phyloP scores from a whole-genome alignment of 2,888 invertebrate genomes.

The Ormyrus pomaceus region DNA sequence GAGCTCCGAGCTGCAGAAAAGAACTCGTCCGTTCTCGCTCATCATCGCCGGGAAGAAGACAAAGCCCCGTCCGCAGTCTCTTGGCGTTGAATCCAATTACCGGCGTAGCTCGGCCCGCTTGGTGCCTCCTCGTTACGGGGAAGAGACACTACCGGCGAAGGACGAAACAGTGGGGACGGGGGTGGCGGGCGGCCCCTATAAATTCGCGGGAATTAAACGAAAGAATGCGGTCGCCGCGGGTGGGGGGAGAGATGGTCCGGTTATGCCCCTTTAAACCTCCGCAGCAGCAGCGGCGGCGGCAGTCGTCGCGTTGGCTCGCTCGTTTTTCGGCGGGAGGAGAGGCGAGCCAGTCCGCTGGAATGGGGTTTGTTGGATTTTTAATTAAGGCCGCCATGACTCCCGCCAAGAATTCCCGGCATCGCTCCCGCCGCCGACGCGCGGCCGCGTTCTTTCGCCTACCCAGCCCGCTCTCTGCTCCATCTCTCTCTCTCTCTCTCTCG shows the following conservation, averaged over 20 bases:
- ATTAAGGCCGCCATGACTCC: slow-evolving; percentile 75
- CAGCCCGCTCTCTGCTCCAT: neutral
- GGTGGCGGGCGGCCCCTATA: slow-evolving; percentile 65
- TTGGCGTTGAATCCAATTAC: slow-evolving; percentile 70
- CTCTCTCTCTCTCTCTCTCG: neutral
- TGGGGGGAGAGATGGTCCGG: slow-evolving; percentile 34
- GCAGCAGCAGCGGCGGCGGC: neutral
- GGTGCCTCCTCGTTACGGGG: slow-evolving; percentile 6
- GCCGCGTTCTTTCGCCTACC: slow-evolving; percentile 20
- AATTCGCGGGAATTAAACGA: slow-evolving; percentile 76
- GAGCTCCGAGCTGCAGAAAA: no score
- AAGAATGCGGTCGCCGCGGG: slow-evolving; percentile 75
- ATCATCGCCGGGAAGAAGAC: neutral
- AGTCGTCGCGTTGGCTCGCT: slow-evolving; percentile 61
- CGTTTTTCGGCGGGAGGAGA: slow-evolving; percentile 51
- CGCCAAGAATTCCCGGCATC: slow-evolving; percentile 74
- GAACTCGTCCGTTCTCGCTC: neutral
- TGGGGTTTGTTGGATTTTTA: slow-evolving; percentile 74
- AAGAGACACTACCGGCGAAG: neutral
- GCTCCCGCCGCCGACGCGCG: slow-evolving; percentile 54
- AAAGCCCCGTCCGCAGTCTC: neutral
- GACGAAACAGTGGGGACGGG: slow-evolving; percentile 4
- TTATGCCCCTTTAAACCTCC: slow-evolving; percentile 45
- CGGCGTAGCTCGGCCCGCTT: slow-evolving; percentile 30
- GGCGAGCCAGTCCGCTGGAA: slow-evolving; percentile 51